phyloP scores from a whole-genome alignment of 35 echinoderm and acorn worm species.

The Ophiothrix spiculata region DNA sequence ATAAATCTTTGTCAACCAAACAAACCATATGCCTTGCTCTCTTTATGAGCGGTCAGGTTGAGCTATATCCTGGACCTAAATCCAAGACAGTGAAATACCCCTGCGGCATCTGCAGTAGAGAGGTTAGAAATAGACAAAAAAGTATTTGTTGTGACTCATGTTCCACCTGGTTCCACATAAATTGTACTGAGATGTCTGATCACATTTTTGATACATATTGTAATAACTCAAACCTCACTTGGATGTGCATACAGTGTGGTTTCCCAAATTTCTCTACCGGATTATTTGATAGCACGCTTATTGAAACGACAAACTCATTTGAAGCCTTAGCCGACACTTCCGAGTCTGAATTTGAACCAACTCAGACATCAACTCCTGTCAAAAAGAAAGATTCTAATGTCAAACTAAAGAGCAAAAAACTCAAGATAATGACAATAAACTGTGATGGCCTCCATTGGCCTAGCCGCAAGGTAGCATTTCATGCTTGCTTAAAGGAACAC shows the following conservation, averaged over 20 bases:
- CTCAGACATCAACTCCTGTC: background rate
- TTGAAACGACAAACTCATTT: background rate
- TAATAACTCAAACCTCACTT: background rate
- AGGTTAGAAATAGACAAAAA: background rate
- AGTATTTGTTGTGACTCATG: background rate
- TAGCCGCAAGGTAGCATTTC: background rate
- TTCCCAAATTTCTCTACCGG: background rate
- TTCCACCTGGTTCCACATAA: background rate
- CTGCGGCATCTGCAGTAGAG: background rate
- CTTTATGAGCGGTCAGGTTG: background rate
- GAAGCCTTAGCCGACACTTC: background rate
- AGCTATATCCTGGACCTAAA: background rate
- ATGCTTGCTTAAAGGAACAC: background rate
- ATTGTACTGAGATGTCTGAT: background rate
- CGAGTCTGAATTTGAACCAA: background rate
- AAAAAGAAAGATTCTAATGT: background rate
- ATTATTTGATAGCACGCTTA: background rate
- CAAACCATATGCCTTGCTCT: background rate
- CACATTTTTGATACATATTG: background rate
- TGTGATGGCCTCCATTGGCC: background rate
- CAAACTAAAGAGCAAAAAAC: background rate
- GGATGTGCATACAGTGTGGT: background rate
- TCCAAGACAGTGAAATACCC: background rate
- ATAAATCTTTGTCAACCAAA: background rate
- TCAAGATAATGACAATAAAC: background rate